Percentiles rank a stretch among this genome's conserved stretches.
These are phyloP conservation scores for Lagria hirta DNA, from an alignment of 2,888 invertebrate genomes.

Conservation along the genomic window DNA sequence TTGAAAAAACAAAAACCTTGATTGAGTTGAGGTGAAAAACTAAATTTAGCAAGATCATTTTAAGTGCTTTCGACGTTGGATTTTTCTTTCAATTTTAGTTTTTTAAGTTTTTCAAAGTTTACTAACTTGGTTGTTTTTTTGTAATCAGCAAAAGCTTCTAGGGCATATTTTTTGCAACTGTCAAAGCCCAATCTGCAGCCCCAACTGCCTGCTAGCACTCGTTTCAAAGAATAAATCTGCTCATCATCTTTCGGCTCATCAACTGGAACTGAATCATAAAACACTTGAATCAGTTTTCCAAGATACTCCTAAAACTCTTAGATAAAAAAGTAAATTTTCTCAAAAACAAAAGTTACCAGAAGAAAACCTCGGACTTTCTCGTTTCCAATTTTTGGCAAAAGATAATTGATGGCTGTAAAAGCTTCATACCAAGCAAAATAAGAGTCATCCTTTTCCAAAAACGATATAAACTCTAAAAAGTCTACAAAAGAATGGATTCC, in stretches of 20 bases:
- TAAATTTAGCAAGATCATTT: no score
- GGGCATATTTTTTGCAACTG: conserved; percentile 59
- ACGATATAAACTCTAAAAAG: conserved; percentile 66
- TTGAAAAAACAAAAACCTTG: no score
- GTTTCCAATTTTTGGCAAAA: conserved; percentile 30
- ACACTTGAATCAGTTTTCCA: conserved; percentile 54
- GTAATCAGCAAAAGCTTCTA: conserved; percentile 49
- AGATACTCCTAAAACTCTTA: conserved; percentile 51
- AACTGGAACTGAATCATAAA: conserved; percentile 59
- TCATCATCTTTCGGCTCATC: conserved; percentile 53
- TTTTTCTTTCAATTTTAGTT: no score
- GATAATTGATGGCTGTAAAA: conserved; percentile 33
- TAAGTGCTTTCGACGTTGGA: no score
- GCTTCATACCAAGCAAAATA: conserved; percentile 77
- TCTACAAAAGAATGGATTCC: conserved; percentile 56
- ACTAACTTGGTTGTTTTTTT: conserved; percentile 2
- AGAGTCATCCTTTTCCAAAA: conserved; percentile 65
- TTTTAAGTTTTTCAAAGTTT: background rate
- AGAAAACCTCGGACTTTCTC: conserved; percentile 19
- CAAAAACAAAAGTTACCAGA: conserved; percentile 5
- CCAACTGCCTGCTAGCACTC: conserved; percentile 61
- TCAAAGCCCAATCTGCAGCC: conserved; percentile 64
- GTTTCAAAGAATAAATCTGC: conserved; percentile 61
- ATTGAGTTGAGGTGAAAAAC: no score
- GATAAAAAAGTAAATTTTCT: background rate